phyloP scores from a whole-genome alignment of 2,113 vertebrate species.

The Oncorhynchus kisutch region DNA sequence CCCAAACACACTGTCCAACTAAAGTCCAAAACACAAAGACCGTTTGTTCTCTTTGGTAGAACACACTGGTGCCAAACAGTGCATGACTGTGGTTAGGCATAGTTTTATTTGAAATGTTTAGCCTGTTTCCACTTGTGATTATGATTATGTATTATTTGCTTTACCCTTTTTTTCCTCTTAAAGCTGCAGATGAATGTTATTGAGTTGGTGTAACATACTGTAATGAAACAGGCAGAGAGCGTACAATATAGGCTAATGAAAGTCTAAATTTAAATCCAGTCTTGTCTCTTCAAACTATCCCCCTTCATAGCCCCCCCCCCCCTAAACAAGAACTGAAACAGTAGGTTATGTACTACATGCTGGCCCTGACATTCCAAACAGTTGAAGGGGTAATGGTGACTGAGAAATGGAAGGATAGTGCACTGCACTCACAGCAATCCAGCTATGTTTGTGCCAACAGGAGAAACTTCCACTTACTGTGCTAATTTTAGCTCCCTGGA shows the following conservation, averaged over 20 bases:
- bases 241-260: no score
- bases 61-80: neutral
- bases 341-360: neutral
- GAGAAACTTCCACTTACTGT: slow-evolving; percentile 3
- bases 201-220: no score
- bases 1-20: neutral
- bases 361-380: neutral
- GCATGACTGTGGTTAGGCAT: neutral
- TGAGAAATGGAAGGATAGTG: neutral
- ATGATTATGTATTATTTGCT: no score
- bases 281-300: neutral
- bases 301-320: neutral
- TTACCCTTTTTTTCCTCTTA: no score
- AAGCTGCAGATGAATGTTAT: no score
- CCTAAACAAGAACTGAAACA: neutral
- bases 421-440: neutral
- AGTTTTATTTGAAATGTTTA: neutral
- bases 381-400: neutral
- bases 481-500: slow-evolving; percentile 10
- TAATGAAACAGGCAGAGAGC: no score
- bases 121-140: neutral
- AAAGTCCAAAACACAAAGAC: neutral
- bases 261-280: no score
- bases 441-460: slow-evolving; percentile 4
- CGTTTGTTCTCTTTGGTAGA: neutral